Base-by-base conservation (phyloP, 2,113 vertebrate genomes). In the Malaclemys terrapin region DNA sequence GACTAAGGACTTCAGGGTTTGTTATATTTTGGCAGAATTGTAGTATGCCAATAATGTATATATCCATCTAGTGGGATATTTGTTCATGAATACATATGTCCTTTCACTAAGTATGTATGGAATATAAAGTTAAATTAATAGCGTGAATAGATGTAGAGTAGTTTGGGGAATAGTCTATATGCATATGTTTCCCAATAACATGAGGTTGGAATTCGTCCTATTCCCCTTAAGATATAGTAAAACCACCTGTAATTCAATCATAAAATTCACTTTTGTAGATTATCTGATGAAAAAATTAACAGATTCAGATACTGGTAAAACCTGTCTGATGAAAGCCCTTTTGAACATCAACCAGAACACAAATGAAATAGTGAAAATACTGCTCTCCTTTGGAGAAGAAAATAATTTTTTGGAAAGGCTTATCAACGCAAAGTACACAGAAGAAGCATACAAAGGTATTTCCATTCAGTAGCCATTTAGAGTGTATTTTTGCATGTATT, bases 311-410 rank as follows among this genome's bases (percentile, higher is more conserved):
- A 99, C 98, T 0, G 98, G 98, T 29, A 98, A 99, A 96, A 99
- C 98, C 11, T 98, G 98, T 91, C 93, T 99, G 92, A 99, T 99
- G 98, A 99, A 99, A 95, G 98, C 98, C 72, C 96, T 99, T 94
- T 89, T 99, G 78, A 98, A 98, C 94, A 98, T 99, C 93, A 99
- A 98, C 78, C 75, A 97, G 90, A 98, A 97, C 91, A 98, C 98
- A 42, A 97, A 98, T 1, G 98, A 98, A 85, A 69, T 98, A 0
- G 98, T 98, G 93, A 93, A 94, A 6, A 91, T 86, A 27, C 97
- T 99, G 7, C 97, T 98, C 1, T 85, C 96, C 78, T 99, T 98
- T 38, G 98, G 98, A 0, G 97, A 98, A 86, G 98, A 98, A 91
- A 98, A 98, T 3, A 92, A 86, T 53, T 98, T 98, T 91, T 96